A percentile compares a stretch with the other conserved stretches of the same genome.
phyloP scores from a whole-genome alignment of 2,888 invertebrate species.

The Pemphredon lugubris region DNA sequence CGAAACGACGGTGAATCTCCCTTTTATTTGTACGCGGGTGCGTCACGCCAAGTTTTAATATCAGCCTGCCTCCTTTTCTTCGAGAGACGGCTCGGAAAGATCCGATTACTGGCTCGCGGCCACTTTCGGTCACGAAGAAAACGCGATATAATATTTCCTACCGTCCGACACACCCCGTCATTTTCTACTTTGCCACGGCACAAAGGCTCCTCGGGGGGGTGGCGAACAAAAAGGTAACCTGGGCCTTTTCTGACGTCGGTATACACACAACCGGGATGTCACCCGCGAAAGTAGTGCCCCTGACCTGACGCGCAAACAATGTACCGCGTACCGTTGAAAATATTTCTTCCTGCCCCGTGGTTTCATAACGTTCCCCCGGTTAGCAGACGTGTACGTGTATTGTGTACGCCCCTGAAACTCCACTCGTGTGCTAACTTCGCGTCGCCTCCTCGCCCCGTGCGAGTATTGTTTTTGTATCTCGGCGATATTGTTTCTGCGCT shows the following conservation, averaged over 20 bases:
- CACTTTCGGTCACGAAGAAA: slow-evolving; percentile 45
- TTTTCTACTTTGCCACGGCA: slow-evolving; percentile 43
- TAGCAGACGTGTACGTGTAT: no score
- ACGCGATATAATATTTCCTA: slow-evolving; percentile 55
- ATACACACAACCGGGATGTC: slow-evolving; percentile 35
- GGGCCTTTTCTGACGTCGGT: slow-evolving; percentile 46
- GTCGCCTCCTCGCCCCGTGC: background rate
- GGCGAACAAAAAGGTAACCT: slow-evolving; percentile 26
- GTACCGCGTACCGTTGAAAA: slow-evolving; percentile 52
- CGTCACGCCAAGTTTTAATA: slow-evolving; percentile 52
- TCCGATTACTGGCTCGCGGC: slow-evolving; percentile 55
- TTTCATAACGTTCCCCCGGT: background rate
- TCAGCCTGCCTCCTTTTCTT: slow-evolving; percentile 36
- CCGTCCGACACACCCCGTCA: slow-evolving; percentile 45
- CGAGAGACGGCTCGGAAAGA: slow-evolving; percentile 9
- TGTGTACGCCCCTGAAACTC: slow-evolving; percentile 27
- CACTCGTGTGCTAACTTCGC: slow-evolving; percentile 9
- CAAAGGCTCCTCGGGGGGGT: slow-evolving; percentile 11
- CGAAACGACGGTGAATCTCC: background rate
- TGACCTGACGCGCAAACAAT: slow-evolving; percentile 54
- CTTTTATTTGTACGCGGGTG: slow-evolving; percentile 30
- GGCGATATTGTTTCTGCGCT: background rate
- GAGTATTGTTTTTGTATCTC: slow-evolving; percentile 37
- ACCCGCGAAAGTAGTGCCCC: slow-evolving; percentile 26
- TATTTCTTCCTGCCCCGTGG: slow-evolving; percentile 37